These are phyloP conservation scores for Ephestia elutella DNA, from an alignment of 1,140 invertebrate genomes.

Conservation along the genomic window DNA sequence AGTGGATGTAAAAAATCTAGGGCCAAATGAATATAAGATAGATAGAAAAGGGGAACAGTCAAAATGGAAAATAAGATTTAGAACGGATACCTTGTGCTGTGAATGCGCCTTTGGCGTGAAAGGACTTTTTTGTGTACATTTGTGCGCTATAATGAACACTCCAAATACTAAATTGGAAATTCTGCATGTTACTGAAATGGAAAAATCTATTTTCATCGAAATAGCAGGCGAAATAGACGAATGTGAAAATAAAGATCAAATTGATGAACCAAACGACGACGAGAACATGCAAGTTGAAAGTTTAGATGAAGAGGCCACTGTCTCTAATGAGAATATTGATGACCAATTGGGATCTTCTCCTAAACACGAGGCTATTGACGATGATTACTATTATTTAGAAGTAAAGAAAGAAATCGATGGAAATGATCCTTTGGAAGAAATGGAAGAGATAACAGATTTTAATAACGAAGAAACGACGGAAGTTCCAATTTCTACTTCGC, in stretches of 20 bases:
- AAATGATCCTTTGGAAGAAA: slow-evolving; percentile 16
- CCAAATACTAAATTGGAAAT: slow-evolving; percentile 9
- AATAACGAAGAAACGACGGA: slow-evolving; percentile 2
- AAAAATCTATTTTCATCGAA: slow-evolving; percentile 10
- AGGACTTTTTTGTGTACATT: slow-evolving; percentile 18
- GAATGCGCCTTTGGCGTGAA: slow-evolving; percentile 14
- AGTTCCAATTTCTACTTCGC: not conserved
- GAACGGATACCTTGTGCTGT: slow-evolving; percentile 20
- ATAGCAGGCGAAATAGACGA: slow-evolving; percentile 12
- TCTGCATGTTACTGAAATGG: slow-evolving; percentile 6
- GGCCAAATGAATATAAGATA: slow-evolving; percentile 12
- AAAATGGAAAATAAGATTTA: slow-evolving; percentile 8
- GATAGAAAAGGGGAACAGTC: not conserved
- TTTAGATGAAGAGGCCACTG: not conserved
- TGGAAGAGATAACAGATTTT: not conserved
- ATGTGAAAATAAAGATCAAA: slow-evolving; percentile 3
- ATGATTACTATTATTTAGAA: slow-evolving; percentile 15
- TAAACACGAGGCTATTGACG: slow-evolving; percentile 6
- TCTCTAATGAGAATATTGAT: not conserved
- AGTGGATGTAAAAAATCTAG: slow-evolving; percentile 1
- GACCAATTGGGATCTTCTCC: slow-evolving; percentile 1
- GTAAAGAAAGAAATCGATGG: slow-evolving; percentile 14
- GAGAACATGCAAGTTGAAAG: not conserved
- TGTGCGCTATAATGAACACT: slow-evolving; percentile 10
- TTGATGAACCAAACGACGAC: not conserved